Percentiles rank a stretch among this genome's conserved stretches.
Conservation (phyloP, 2,888 invertebrate genomes). For the Drosophila setosimentum region DNA sequence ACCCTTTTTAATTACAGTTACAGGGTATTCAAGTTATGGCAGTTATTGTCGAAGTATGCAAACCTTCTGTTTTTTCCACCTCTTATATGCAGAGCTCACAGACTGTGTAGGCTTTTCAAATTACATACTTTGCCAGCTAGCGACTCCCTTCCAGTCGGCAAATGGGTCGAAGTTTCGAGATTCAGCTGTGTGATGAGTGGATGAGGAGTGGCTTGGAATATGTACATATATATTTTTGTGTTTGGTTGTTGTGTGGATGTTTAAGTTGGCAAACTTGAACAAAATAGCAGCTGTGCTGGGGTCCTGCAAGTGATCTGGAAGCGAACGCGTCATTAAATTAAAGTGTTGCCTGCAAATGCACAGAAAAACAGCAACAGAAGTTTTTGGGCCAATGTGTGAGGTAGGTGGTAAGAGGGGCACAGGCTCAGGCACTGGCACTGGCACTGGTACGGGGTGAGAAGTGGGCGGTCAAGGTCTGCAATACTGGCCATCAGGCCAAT, state of each 20-base stretch:
- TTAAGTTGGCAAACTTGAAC: constrained; percentile 61
- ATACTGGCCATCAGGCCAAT: constrained; percentile 63
- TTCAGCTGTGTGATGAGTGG: constrained; percentile 22
- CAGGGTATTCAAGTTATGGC: not conserved
- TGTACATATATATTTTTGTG: constrained; percentile 1
- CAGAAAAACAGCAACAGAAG: constrained; percentile 36
- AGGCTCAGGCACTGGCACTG: not conserved
- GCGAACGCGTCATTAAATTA: constrained; percentile 62
- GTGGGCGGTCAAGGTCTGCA: constrained; percentile 50
- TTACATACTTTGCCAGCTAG: constrained; percentile 28
- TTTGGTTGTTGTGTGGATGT: constrained; percentile 21
- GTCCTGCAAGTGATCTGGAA: constrained; percentile 58
- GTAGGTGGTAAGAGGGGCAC: not conserved
- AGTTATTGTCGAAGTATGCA: constrained; percentile 2
- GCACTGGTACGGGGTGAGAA: not conserved
- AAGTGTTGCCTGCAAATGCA: constrained; percentile 55
- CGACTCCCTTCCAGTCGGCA: constrained; percentile 7
- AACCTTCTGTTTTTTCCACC: not conserved
- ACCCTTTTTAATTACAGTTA: not conserved
- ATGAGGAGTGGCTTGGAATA: not conserved
- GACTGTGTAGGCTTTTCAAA: constrained; percentile 19
- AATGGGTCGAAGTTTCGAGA: constrained; percentile 33
- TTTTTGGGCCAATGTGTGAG: constrained; percentile 8
- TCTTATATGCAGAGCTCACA: constrained; percentile 2
- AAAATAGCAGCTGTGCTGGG: constrained; percentile 61